These are phyloP conservation scores for Prionailurus viverrinus DNA, from an alignment of 2,113 vertebrate species.

Conservation along the genomic window DNA sequence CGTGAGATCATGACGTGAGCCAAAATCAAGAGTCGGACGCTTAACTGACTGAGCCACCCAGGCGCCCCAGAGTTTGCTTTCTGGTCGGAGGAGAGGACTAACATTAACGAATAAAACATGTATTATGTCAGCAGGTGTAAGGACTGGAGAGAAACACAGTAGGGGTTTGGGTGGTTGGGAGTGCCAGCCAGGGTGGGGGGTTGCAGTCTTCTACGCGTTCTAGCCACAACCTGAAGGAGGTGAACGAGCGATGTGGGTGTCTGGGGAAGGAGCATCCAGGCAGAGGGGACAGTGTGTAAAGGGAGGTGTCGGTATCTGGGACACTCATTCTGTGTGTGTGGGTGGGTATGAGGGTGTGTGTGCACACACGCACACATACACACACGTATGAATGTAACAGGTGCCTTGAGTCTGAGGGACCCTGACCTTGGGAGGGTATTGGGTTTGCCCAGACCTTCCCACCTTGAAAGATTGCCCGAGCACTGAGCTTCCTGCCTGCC, in stretches of 20 bases:
- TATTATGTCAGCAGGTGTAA: not conserved
- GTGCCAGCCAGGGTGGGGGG: not conserved
- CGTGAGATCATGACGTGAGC: too few relatives aligned
- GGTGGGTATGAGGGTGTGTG: too few relatives aligned
- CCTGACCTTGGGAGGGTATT: not conserved
- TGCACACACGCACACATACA: not conserved
- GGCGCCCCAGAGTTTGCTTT: not conserved
- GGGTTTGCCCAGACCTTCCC: not conserved
- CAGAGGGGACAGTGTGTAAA: not conserved
- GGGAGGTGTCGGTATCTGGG: not conserved
- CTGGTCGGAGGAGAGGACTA: not conserved
- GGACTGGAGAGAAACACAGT: not conserved
- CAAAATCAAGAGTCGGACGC: too few relatives aligned
- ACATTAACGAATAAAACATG: not conserved
- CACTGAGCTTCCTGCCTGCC: not conserved
- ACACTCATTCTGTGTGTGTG: not conserved
- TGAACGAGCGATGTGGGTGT: not conserved
- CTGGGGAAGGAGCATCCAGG: not conserved
- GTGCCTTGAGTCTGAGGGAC: not conserved
- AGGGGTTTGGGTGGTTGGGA: not conserved
- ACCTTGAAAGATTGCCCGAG: not conserved
- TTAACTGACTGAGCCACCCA: too few relatives aligned
- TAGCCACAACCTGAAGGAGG: not conserved
- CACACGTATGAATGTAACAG: not conserved
- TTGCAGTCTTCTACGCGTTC: not conserved